Percentiles rank a stretch among this genome's conserved stretches.
phyloP scores from a whole-genome alignment of 2,888 invertebrate genomes.

The Salticus scenicus region DNA sequence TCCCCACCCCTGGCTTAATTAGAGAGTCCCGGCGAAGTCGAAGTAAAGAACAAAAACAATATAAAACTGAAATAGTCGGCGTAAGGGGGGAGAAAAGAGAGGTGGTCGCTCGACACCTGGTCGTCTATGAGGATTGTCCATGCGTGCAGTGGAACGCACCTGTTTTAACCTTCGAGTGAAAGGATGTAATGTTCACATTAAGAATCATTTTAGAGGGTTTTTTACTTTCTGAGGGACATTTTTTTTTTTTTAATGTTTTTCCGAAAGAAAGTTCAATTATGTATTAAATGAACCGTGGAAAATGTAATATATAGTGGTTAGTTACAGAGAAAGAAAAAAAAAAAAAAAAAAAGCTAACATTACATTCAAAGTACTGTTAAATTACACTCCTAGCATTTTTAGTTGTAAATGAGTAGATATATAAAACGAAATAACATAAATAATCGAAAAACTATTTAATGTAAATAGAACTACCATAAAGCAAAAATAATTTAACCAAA shows the following conservation, averaged over 20 bases:
- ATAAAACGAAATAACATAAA: too few relatives aligned
- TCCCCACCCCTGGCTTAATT: slow-evolving; percentile 15
- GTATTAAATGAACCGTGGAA: neutral
- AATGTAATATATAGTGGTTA: too few relatives aligned
- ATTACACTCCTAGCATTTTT: too few relatives aligned
- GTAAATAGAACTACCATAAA: too few relatives aligned
- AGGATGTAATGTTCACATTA: slow-evolving; percentile 15
- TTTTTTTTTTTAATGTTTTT: neutral
- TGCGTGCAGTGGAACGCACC: slow-evolving; percentile 53
- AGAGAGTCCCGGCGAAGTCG: slow-evolving; percentile 12
- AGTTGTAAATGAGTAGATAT: too few relatives aligned
- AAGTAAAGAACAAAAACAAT: slow-evolving; percentile 5
- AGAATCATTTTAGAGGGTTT: neutral
- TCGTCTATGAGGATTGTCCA: slow-evolving; percentile 34
- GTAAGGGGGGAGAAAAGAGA: neutral
- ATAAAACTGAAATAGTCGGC: neutral
- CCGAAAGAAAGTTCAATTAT: neutral
- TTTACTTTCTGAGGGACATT: neutral
- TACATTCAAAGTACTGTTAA: too few relatives aligned
- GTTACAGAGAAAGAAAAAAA: too few relatives aligned
- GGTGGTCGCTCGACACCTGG: slow-evolving; percentile 51
- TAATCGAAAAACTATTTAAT: too few relatives aligned
- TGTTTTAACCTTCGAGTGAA: slow-evolving; percentile 27
- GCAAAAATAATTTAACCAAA: too few relatives aligned
- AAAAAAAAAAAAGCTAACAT: too few relatives aligned